A percentile compares a stretch with the other conserved stretches of the same genome.
phyloP scores from a whole-genome alignment of 2,113 vertebrate genomes.

The Canis aureus region DNA sequence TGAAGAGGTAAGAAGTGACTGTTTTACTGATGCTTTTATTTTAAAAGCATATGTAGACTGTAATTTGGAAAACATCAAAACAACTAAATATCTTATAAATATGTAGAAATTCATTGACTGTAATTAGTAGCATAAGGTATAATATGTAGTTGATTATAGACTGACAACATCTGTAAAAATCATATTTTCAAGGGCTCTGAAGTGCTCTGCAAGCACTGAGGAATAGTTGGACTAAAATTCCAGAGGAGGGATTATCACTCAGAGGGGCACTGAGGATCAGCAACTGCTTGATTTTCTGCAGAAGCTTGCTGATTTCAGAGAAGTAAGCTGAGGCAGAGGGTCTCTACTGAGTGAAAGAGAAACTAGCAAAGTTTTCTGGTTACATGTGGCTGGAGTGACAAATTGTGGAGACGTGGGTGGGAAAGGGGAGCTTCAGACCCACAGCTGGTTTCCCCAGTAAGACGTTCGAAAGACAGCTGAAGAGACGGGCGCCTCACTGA shows the following conservation, averaged over 20 bases:
- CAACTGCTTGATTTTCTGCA: neutral
- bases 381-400: neutral
- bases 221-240: neutral
- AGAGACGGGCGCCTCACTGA: neutral
- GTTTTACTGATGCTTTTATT: conserved; percentile 22
- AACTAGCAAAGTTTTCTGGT: neutral
- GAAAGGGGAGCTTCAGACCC: neutral
- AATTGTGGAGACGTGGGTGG: neutral
- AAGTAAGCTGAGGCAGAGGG: neutral
- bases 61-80: conserved; percentile 24
- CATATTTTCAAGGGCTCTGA: neutral
- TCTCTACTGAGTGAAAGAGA: neutral
- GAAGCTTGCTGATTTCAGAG: neutral
- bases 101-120: neutral
- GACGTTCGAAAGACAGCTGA: neutral
- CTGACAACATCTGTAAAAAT: neutral
- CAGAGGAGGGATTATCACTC: neutral
- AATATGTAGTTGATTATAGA: neutral
- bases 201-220: neutral
- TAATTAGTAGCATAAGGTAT: neutral
- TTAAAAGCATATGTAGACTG: conserved; percentile 45
- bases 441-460: neutral
- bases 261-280: rapidly evolving
- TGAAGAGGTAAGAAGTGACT: conserved; percentile 92
- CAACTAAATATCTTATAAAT: neutral